Evolutionary conservation across 2,113 vertebrate genomes (phyloP).

Genomic region (Piprites chloris): DNA sequence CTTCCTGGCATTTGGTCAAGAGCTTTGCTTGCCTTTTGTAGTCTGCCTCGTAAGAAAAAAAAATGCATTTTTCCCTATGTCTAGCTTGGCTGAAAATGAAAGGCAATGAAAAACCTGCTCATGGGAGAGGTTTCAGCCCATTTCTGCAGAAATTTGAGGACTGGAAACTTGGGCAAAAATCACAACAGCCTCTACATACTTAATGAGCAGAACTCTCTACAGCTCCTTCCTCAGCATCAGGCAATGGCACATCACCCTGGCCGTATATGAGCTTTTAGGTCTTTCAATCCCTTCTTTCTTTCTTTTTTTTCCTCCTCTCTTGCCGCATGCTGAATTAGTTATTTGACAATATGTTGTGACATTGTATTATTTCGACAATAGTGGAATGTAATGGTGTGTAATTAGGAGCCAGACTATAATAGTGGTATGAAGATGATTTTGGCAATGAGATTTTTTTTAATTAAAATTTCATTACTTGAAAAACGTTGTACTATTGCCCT

Average conservation of each 20-base stretch:
- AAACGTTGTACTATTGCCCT: neutral
- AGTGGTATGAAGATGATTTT: neutral
- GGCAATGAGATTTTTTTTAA: neutral
- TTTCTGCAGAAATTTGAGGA: neutral
- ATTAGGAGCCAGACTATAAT: neutral
- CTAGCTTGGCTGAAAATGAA: neutral
- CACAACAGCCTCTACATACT: neutral
- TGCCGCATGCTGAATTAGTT: neutral
- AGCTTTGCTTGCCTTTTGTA: neutral
- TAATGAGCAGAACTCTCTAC: neutral
- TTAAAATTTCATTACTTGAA: slow-evolving; percentile 24
- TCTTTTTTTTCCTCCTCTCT: rapidly evolving
- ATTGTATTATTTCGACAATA: slow-evolving; percentile 6
- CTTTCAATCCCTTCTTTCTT: neutral
- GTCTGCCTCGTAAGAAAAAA: neutral
- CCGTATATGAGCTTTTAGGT: neutral
- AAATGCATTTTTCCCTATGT: neutral
- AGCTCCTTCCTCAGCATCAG: neutral
- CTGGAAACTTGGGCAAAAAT: neutral
- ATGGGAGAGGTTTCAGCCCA: neutral
- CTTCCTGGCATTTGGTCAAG: rapidly evolving
- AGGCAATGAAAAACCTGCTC: neutral
- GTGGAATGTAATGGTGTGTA: neutral
- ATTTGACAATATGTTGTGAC: slow-evolving; percentile 2
- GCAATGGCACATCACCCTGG: neutral